These are phyloP conservation scores for Meiosimyza platycephala DNA, from an alignment of 2,888 invertebrate genomes.

Conservation along the genomic window DNA sequence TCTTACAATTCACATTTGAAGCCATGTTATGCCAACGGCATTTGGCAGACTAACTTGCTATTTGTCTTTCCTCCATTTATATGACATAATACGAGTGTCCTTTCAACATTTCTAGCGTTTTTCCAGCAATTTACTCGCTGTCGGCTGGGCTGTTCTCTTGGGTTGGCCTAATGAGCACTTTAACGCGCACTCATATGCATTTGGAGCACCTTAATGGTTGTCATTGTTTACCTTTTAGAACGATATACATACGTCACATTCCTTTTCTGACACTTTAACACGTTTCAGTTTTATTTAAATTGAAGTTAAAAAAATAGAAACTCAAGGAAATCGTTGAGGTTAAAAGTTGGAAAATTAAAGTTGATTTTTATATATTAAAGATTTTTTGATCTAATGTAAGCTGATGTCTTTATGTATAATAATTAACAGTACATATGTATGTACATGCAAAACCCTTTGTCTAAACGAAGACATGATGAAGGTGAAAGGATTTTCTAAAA, in stretches of 20 bases:
- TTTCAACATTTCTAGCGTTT: conserved; percentile 41
- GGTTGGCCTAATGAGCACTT: conserved; percentile 50
- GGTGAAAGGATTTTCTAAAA: too few relatives aligned
- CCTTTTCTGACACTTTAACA: conserved; percentile 53
- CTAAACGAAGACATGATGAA: too few relatives aligned
- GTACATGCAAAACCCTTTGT: too few relatives aligned
- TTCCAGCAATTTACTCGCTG: conserved; percentile 52
- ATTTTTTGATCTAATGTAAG: too few relatives aligned
- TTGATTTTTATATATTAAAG: too few relatives aligned
- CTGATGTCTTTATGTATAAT: too few relatives aligned
- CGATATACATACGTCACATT: background rate
- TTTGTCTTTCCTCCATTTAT: background rate
- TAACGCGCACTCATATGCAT: conserved; percentile 37
- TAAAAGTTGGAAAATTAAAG: too few relatives aligned
- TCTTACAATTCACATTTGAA: conserved; percentile 2
- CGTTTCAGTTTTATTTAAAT: conserved; percentile 45
- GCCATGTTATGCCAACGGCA: conserved; percentile 45
- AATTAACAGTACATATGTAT: too few relatives aligned
- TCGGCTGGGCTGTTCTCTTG: conserved; percentile 41
- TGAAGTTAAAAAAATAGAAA: background rate
- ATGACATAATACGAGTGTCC: conserved; percentile 4
- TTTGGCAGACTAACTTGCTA: background rate
- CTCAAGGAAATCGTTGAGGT: too few relatives aligned
- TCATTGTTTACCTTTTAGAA: conserved; percentile 15
- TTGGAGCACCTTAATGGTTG: conserved; percentile 26